These are phyloP conservation scores for Tachuris rubrigastra DNA, from an alignment of 2,113 vertebrate genomes.

Conservation along the genomic window DNA sequence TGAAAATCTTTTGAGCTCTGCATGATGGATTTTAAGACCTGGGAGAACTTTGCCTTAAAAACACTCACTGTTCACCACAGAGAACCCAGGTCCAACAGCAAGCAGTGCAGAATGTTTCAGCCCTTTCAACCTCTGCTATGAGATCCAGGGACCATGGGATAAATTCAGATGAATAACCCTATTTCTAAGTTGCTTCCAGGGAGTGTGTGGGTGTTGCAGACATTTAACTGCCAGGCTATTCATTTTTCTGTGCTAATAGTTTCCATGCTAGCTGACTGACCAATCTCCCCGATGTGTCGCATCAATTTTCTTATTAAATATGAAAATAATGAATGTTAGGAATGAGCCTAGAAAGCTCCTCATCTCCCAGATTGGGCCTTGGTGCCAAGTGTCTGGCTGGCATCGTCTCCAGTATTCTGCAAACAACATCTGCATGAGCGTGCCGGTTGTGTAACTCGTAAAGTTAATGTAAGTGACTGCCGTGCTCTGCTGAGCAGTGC, in stretches of 20 bases:
- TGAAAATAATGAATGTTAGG: conserved; percentile 17
- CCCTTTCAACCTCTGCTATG: not conserved
- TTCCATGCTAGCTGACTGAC: conserved; percentile 38
- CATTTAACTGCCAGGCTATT: conserved; percentile 15
- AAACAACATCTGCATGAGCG: conserved; percentile 14
- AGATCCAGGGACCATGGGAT: not conserved
- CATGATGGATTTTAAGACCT: not conserved
- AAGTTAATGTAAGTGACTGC: not conserved
- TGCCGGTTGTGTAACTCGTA: not conserved
- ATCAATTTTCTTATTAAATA: conserved; percentile 45
- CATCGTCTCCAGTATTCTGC: not conserved
- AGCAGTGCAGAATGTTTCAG: not conserved
- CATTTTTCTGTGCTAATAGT: conserved; percentile 32
- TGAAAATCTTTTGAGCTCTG: not conserved
- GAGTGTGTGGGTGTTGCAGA: conserved; percentile 23
- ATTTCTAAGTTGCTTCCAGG: conserved; percentile 36
- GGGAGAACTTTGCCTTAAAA: not conserved
- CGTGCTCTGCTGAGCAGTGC: not conserved
- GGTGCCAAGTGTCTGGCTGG: conserved; percentile 56
- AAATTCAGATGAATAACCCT: conserved; percentile 19
- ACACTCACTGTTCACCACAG: not conserved
- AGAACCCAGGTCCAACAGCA: not conserved
- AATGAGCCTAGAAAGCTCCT: conserved; percentile 42
- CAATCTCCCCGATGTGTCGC: not conserved
- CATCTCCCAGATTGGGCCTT: not conserved